phyloP scores from a whole-genome alignment of 1,140 invertebrate genomes.

The Drosophila ogumai region DNA sequence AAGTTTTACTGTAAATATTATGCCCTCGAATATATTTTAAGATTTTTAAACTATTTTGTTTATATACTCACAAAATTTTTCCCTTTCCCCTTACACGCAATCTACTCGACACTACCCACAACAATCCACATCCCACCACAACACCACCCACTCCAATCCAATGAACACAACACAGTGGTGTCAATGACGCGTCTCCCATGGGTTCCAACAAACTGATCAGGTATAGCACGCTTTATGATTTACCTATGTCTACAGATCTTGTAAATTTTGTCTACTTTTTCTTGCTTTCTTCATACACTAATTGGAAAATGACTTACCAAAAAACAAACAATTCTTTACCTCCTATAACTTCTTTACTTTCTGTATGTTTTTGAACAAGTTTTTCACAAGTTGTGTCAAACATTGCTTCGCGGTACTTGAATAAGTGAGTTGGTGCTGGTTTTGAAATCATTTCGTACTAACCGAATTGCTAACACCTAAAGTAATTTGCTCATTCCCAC shows the following conservation, averaged over 20 bases:
- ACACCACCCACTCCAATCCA: conserved; percentile 49
- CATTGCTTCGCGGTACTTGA: conserved; percentile 84
- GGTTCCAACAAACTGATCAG: conserved; percentile 85
- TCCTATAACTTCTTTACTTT: conserved; percentile 63
- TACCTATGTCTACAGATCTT: conserved; percentile 52
- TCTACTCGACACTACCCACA: conserved; percentile 45
- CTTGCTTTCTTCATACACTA: conserved; percentile 67
- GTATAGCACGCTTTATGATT: conserved; percentile 83
- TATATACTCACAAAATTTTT: conserved; percentile 71
- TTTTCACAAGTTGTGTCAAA: conserved; percentile 84
- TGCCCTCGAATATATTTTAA: conserved; percentile 28
- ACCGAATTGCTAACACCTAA: conserved; percentile 59
- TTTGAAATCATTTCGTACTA: conserved; percentile 68
- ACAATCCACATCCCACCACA: conserved; percentile 54
- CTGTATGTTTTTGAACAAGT: conserved; percentile 75
- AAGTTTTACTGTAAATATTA: conserved; percentile 19
- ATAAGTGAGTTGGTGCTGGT: conserved; percentile 85
- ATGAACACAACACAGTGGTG: conserved; percentile 77
- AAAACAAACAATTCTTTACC: conserved; percentile 29
- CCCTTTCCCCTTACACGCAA: conserved; percentile 68
- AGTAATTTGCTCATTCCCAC: conserved; percentile 48
- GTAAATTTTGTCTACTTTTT: conserved; percentile 49
- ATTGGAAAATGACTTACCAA: conserved; percentile 61
- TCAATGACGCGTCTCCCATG: conserved; percentile 80
- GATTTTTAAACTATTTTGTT: conserved; percentile 14